Evolutionary conservation across 2,888 invertebrate species (phyloP).

Genomic region (Dicranocentrus wangi): DNA sequence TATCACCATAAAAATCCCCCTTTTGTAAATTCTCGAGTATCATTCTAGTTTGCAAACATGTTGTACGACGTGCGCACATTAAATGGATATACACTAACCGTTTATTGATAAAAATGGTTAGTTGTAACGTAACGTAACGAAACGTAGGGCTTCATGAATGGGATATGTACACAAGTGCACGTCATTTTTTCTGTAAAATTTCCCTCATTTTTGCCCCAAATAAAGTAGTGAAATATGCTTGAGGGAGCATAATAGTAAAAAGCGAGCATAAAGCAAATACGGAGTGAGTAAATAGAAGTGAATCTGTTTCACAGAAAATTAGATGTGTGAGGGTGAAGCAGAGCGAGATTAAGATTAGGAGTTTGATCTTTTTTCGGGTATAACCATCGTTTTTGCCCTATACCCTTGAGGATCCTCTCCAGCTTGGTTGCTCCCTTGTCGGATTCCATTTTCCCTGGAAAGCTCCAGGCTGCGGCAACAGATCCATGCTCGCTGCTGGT

Average conservation of each 20-base stretch:
- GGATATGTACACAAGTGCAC: too few relatives aligned
- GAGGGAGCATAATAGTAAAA: background rate
- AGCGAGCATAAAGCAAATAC: slow-evolving; percentile 3
- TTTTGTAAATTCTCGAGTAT: too few relatives aligned
- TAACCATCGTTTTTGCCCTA: slow-evolving; percentile 51
- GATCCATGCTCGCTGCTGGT: slow-evolving; percentile 9
- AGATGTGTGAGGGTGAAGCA: slow-evolving; percentile 20
- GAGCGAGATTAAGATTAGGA: slow-evolving; percentile 59
- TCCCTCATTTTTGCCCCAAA: slow-evolving; percentile 14
- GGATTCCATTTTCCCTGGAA: slow-evolving; percentile 54
- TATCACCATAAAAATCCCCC: slow-evolving; percentile 9
- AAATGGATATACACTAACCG: too few relatives aligned
- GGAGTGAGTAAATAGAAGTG: slow-evolving; percentile 38
- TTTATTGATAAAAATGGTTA: too few relatives aligned
- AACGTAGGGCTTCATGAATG: too few relatives aligned
- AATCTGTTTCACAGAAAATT: slow-evolving; percentile 49
- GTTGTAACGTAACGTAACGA: too few relatives aligned
- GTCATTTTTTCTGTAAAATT: too few relatives aligned
- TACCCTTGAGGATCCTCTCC: slow-evolving; percentile 59
- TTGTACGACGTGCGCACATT: too few relatives aligned
- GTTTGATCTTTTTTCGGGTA: slow-evolving; percentile 45
- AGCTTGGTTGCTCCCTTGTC: slow-evolving; percentile 56
- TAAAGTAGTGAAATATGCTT: background rate
- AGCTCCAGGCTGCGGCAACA: slow-evolving; percentile 43
- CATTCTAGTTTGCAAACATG: too few relatives aligned